Base-by-base conservation (phyloP, 2,888 invertebrate genomes). In the Encarsia formosa region DNA sequence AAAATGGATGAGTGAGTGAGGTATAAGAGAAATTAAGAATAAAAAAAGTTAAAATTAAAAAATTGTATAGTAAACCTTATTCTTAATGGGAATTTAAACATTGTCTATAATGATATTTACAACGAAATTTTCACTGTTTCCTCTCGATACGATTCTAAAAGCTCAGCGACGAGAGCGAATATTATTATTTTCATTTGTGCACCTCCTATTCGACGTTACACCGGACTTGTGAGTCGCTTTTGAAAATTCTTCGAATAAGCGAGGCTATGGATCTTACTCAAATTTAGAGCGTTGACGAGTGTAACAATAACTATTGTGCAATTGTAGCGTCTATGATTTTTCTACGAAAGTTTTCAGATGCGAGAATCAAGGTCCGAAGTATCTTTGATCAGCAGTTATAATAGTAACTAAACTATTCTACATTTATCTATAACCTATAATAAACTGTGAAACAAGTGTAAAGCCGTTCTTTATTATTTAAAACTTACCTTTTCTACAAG, bases 361-460 rank as follows among this genome's bases (percentile, higher is more conserved):
- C 63, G 60, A 59, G 63, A 62, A 53, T 62, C 60, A 19, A 58
- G 67, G 71, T 71, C 67, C 68, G 68, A 67, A 63, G 64, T 70
- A 70, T 70, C 68, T 71, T 70, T 63, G 68, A 73, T 68, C 68
- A 71, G 62, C 71, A 71, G 70, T 72, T 72, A 70, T 73, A 66
- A 73, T 73, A 72, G 71, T 70, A 70, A 71, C 66, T 71, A 69
- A 70, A 70, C 69, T 71, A 73, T 71, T 72, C 73, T 71, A 74
- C 71, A 73, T 72, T 73, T 72, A 73, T 73, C 73, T 73, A 73
- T 74, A 73, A 73, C 67, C 67, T 72, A 71, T 73, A 74, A 74
- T 74, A 74, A 74, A 74, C 71, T 74, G 71, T 73, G 70, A 73
- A 73, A 73, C 69, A 73, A 70, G 68, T 73, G 71, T 73, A 71